Percentiles rank a stretch among this genome's conserved stretches.
Evolutionary conservation across 2,888 invertebrate species (phyloP).

Genomic region (Bedellia somnulentella): DNA sequence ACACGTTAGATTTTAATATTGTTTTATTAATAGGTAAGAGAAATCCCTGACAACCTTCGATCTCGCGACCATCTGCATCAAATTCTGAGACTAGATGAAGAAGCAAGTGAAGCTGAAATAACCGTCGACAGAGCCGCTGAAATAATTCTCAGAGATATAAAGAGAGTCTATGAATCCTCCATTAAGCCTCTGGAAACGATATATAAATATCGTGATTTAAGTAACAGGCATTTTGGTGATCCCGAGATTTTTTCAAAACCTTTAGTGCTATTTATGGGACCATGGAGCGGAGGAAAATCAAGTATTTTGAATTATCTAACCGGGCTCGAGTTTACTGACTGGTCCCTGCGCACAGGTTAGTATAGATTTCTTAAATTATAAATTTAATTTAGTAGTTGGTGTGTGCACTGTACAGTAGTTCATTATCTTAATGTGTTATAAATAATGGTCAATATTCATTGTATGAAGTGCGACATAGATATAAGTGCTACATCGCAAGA

Average conservation of each 20-base stretch:
- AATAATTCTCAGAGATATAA: constrained; percentile 79
- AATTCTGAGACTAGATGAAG: constrained; percentile 77
- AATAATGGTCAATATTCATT: no score
- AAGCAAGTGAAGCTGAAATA: constrained; percentile 69
- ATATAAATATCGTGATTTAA: constrained; percentile 89
- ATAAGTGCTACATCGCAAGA: no score
- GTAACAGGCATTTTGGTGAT: constrained; percentile 90
- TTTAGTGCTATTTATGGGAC: constrained; percentile 90
- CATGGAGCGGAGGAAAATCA: constrained; percentile 96
- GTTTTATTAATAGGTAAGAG: constrained; percentile 58
- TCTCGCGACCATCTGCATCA: constrained; percentile 79
- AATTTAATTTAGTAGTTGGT: no score
- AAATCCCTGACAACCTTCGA: constrained; percentile 76
- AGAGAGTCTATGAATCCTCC: constrained; percentile 81
- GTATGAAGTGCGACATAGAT: no score
- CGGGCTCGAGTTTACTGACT: constrained; percentile 81
- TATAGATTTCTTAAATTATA: no score
- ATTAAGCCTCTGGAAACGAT: constrained; percentile 88
- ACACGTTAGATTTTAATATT: no score
- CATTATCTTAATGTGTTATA: no score
- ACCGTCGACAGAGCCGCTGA: constrained; percentile 75
- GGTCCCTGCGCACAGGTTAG: constrained; percentile 83
- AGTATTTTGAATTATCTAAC: constrained; percentile 91
- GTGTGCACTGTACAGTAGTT: no score
- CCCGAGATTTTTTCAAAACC: constrained; percentile 95